Base-by-base conservation (phyloP, 2,888 invertebrate genomes). In the Tortrix viridana region DNA sequence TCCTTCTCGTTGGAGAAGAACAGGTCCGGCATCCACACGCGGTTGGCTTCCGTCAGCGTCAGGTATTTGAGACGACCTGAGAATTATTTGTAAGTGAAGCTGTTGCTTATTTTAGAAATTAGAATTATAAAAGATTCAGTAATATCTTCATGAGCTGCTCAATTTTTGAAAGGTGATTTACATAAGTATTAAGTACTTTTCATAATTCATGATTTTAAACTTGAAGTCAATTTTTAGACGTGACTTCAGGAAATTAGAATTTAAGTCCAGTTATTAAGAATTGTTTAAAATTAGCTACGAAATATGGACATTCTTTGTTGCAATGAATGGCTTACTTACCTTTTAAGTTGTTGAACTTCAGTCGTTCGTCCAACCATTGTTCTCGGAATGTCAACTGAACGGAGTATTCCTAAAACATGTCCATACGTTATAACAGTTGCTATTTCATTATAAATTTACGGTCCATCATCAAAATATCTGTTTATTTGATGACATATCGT, bases 1-100 rank as follows among this genome's bases (percentile, higher is more conserved):
- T 98, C 97, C 88, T 99, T 99, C 92, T 99, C 99, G 83, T 99
- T 99, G 62, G 98, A 97, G 93, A 98, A 98, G 94, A 98, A 99
- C 74, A 98, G 93, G 93, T 99, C 99, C 38, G 99, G 99, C 96
- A 98, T 98, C 99, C 99, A 99, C 64, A 99, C 97, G 74, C 97
- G 95, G 90, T 97, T 97, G 60, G 98, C 97, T 89, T 98, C 98
- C 60, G 98, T 97, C 81, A 98, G 93, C 62, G 98, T 98, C 70
- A 98, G 93, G 93, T 98, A 98, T 89, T 97, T 97, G 66, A 98
- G 94, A 75, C 96, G 95, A 79, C 97, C 97, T 96, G 85, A 9
- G 2, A 41, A 6, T 14, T 1, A 16, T 41, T 32, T 5, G 38
- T 38, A 4, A 2, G 41, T 41, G 4, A 14, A 41, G n/a, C n/a